phyloP scores from a whole-genome alignment of 2,113 vertebrate genomes.

The Patagioenas fasciata region DNA sequence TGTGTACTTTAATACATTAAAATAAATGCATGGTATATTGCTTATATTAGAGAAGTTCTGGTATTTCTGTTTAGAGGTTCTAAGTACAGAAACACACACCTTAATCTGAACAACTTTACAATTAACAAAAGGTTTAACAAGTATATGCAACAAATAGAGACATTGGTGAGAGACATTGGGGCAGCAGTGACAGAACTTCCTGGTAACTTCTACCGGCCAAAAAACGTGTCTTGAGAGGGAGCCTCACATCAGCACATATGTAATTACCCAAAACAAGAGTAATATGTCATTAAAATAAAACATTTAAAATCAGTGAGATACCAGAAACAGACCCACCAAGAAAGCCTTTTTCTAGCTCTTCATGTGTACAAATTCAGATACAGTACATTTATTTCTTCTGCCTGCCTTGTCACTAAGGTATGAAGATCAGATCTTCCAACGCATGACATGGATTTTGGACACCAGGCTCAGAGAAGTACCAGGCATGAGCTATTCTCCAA shows the following conservation, averaged over 20 bases:
- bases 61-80: neutral
- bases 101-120: neutral
- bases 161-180: neutral
- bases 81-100: neutral
- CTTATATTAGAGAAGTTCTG: neutral
- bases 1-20: neutral
- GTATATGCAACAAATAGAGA: neutral
- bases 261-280: neutral
- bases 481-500: neutral
- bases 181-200: neutral
- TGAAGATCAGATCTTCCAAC: neutral
- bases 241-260: rapidly evolving
- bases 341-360: neutral
- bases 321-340: neutral
- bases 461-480: neutral
- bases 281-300: neutral
- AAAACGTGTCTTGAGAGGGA: neutral
- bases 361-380: neutral
- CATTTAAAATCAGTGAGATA: neutral
- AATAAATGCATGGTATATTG: neutral
- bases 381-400: neutral
- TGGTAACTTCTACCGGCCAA: neutral
- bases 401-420: neutral
- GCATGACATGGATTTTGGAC: neutral
- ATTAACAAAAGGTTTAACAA: neutral